Percentiles rank a stretch among this genome's conserved stretches.
Evolutionary conservation across 2,113 vertebrate species (phyloP).

Genomic region (Mesoclemmys tuberculata): DNA sequence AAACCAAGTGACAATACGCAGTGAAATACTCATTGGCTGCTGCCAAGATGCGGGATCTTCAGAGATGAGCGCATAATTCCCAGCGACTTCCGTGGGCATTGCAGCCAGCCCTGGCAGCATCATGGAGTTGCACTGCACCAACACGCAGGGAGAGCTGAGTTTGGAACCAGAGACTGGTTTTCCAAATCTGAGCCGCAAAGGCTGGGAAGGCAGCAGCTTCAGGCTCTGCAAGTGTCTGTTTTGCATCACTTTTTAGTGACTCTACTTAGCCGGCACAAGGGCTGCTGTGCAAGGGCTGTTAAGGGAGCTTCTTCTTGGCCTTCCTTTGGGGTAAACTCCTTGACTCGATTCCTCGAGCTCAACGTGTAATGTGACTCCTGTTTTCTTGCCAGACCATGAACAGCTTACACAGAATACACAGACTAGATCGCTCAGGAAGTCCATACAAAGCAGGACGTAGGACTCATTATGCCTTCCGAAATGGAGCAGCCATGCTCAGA

Average conservation of each 20-base stretch:
- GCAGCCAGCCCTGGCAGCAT: fast-evolving
- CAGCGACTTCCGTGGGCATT: not conserved
- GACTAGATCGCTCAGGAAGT: too few species aligned
- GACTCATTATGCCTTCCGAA: not conserved
- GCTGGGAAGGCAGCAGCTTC: not conserved
- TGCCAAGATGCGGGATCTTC: fast-evolving
- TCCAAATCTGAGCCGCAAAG: not conserved
- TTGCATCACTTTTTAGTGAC: not conserved
- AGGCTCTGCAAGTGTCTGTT: not conserved
- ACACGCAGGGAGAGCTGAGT: not conserved
- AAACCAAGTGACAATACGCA: not conserved
- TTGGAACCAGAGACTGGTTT: not conserved
- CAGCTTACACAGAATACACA: not conserved
- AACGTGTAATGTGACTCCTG: not conserved
- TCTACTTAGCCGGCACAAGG: not conserved
- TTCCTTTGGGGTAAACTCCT: not conserved
- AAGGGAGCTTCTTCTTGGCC: not conserved
- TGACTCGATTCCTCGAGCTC: not conserved
- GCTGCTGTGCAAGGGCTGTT: not conserved
- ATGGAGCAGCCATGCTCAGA: not conserved
- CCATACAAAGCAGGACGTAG: not conserved
- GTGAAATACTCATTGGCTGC: not conserved
- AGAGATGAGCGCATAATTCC: not conserved
- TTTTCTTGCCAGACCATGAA: not conserved
- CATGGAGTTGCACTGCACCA: not conserved